Base-by-base conservation (phyloP, 2,797 vertebrate genomes). In the Babyrousa celebensis region DNA sequence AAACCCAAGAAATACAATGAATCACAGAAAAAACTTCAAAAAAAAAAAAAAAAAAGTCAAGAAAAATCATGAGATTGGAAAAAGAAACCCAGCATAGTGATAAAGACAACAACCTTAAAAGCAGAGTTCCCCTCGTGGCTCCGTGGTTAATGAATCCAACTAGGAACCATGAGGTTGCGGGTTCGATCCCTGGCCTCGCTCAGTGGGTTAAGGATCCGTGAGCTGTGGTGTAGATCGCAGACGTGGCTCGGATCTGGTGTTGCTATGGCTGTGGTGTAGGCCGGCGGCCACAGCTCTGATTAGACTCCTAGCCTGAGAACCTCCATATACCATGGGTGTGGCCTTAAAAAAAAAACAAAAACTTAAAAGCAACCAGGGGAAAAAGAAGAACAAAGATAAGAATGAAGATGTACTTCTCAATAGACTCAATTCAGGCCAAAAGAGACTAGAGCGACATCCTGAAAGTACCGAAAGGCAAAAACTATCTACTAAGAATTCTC, bases 371-470 rank as follows among this genome's bases (percentile, higher is more conserved):
- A 48, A 48, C 43, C 43, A 48, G 43, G 9, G 43, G 43, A 48
- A 48, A 48, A 80, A 72, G 9, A 43, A 75, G 56, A 91, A 36
- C 0, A 52, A 79, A 89, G 43, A 25, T 23, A 62, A 62, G 27
- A 14, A 72, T 25, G 12, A 70, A 56, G 15, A 17, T 11, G 25
- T 29, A 27, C 14, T 89, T 93, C 12, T 67, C 15, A 1, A 79
- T 10, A 96, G 75, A 87, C 91, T 52, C 10, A 29, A 79, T 60
- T 71, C 48, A 83, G 67, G n/a, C 40, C 32, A 96, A 89, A 77
- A 70, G 83, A 40, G 12, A 40, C 0, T 20, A 82, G 60, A 75
- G 29, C 68, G 27, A 70, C 18, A 48, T 54, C 5, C 48, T 58
- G 60, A 86, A 48, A 48, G 43, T 48, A 48, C 43, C 6, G 43